These are phyloP conservation scores for Erpornis zantholeuca DNA, from an alignment of 2,113 vertebrate species.

Conservation along the genomic window DNA sequence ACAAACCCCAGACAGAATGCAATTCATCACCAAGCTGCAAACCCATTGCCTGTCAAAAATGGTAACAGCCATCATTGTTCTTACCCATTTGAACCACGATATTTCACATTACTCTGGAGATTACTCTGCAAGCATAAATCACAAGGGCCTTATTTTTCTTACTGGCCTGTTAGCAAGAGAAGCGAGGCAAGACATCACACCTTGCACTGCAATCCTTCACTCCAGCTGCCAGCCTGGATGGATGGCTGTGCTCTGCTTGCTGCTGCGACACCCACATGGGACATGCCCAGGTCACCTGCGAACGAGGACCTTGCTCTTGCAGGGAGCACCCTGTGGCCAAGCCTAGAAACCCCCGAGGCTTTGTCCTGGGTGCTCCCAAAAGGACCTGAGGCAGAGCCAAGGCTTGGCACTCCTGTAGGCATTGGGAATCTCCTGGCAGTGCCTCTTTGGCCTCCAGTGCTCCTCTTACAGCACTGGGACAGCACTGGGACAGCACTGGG, in stretches of 20 bases:
- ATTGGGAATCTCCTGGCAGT: neutral
- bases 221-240: neutral
- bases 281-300: neutral
- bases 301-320: neutral
- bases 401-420: neutral
- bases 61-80: conserved; percentile 47
- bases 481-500: no score
- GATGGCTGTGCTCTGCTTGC: neutral
- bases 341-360: no score
- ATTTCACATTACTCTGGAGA: conserved; percentile 49
- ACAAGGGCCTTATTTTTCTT: conserved; percentile 46
- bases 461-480: rapidly evolving
- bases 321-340: neutral
- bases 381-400: neutral
- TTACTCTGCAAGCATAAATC: conserved; percentile 28
- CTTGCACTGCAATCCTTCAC: neutral
- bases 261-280: rapidly evolving
- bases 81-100: conserved; percentile 13
- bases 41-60: conserved; percentile 31
- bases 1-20: conserved; percentile 11
- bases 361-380: neutral
- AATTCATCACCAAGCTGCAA: conserved; percentile 40
- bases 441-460: no score
- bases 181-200: neutral
- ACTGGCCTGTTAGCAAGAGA: conserved; percentile 15